Conservation (phyloP, 1,140 invertebrate species). For the Galendromus occidentalis region DNA sequence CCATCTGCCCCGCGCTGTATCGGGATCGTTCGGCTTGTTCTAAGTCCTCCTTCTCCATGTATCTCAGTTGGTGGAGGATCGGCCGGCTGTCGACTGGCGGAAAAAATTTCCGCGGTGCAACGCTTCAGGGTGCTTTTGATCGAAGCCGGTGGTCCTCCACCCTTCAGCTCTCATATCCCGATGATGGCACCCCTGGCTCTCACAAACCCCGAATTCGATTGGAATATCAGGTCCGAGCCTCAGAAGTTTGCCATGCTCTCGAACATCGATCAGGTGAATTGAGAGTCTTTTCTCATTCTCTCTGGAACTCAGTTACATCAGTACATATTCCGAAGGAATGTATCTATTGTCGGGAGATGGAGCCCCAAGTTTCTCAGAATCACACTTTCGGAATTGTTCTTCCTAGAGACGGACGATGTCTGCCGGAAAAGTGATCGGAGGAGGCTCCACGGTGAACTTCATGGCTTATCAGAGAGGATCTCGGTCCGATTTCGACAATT, state of each 20-base stretch:
- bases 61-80: slow-evolving; percentile 17
- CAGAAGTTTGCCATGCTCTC: slow-evolving; percentile 21
- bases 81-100: slow-evolving; percentile 15
- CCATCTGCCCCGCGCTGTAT: too few species aligned
- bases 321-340: too few species aligned
- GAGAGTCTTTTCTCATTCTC: too few species aligned
- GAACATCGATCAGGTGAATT: neutral
- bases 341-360: too few species aligned
- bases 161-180: slow-evolving; percentile 17
- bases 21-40: too few species aligned
- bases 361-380: too few species aligned
- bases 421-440: slow-evolving; percentile 25
- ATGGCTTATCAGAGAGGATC: slow-evolving; percentile 48
- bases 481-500: slow-evolving; percentile 39
- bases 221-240: slow-evolving; percentile 27
- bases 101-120: slow-evolving; percentile 28
- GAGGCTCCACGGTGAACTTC: slow-evolving; percentile 34
- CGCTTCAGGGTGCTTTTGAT: slow-evolving; percentile 41
- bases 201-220: slow-evolving; percentile 22
- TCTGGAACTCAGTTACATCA: too few species aligned
- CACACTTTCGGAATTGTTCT: too few species aligned
- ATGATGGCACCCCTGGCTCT: slow-evolving; percentile 17
- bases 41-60: neutral
- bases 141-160: slow-evolving; percentile 39
- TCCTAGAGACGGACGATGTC: slow-evolving; percentile 10